Base-by-base conservation (phyloP, 2,888 invertebrate genomes). In the Pseudococcus viburni region DNA sequence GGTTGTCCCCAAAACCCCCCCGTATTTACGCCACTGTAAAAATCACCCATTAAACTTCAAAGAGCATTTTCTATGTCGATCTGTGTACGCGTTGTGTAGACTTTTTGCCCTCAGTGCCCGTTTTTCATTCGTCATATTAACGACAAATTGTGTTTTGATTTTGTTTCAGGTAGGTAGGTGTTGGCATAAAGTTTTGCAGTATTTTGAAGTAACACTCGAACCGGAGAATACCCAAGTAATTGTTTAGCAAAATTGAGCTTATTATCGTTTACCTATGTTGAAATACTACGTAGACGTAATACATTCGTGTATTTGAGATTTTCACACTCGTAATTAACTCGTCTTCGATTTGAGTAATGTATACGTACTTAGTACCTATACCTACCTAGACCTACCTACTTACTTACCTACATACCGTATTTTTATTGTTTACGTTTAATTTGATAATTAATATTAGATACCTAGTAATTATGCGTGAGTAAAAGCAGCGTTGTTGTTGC, bases 141-240 rank as follows among this genome's bases (percentile, higher is more conserved):
- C n/a, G 15, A 59, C n/a, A n/a, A 59, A 0, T 59, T 59, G n/a
- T n/a, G 59, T 59, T n/a, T 59, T n/a, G 59, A 17, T 59, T 59
- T n/a, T 59, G 59, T 59, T 59, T 59, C 59, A 59, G 59, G 59
- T 59, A 59, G 59, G 59, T 59, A 51, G 15, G 59, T 59, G 17
- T n/a, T 59, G n/a, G n/a, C n/a, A 15, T 59, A n/a, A n/a, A 59
- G n/a, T 59, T 59, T 17, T 59, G 59, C 59, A 15, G 59, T 59
- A 59, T 59, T 59, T 59, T 59, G 59, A 59, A 59, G 59, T 59
- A 59, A 59, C 15, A 59, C 59, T 59, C 59, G 59, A 59, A 59
- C 59, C 59, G 59, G 59, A 59, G 59, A 59, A 59, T 59, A 59
- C 59, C 59, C 59, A 59, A 59, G 59, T 59, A 59, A 59, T 59